phyloP scores from a whole-genome alignment of 2,888 invertebrate species.

The Bembecia ichneumoniformis region DNA sequence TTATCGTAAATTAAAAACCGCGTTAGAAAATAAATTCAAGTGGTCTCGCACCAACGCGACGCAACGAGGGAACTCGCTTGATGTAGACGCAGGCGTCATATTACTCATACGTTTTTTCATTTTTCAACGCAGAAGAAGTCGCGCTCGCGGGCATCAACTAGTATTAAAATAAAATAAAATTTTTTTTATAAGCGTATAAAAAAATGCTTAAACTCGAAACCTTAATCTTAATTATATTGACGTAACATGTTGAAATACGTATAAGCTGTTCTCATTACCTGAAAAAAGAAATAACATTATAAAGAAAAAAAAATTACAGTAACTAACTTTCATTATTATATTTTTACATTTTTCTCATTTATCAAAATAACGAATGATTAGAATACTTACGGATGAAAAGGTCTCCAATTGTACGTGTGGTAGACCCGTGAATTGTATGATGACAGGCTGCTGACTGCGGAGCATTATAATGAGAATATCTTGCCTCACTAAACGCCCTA shows the following conservation, averaged over 20 bases:
- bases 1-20: no score
- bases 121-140: no score
- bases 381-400: slow-evolving; percentile 36
- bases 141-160: no score
- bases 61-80: no score
- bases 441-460: slow-evolving; percentile 38
- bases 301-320: neutral
- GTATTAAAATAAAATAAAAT: no score
- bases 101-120: no score
- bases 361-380: neutral
- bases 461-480: slow-evolving; percentile 37
- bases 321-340: no score
- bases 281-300: slow-evolving; percentile 19
- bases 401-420: slow-evolving; percentile 43
- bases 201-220: neutral
- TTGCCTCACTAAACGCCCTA: slow-evolving; percentile 27
- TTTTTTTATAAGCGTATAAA: neutral
- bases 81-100: no score
- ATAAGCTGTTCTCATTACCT: slow-evolving; percentile 44
- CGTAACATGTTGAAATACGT: slow-evolving; percentile 50
- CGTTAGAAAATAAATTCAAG: no score
- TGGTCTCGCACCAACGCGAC: no score
- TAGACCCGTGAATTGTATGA: slow-evolving; percentile 43
- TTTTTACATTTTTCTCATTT: no score
- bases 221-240: slow-evolving; percentile 25